A percentile compares a stretch with the other conserved stretches of the same genome.
These are phyloP conservation scores for Ophioninae sp. DNA, from an alignment of 2,888 invertebrate species.

Conservation along the genomic window DNA sequence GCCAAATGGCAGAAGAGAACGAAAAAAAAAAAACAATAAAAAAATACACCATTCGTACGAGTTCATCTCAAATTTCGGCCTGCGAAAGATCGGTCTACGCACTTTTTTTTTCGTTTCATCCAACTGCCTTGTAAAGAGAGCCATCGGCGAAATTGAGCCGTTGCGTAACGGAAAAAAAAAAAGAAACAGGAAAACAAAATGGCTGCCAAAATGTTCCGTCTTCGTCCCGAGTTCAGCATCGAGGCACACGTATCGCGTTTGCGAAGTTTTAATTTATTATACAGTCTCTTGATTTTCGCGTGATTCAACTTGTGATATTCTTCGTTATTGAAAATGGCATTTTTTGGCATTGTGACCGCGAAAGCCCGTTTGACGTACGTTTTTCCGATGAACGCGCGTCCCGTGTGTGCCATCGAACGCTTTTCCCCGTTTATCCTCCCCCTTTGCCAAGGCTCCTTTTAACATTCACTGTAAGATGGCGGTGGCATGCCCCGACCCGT, in stretches of 20 bases:
- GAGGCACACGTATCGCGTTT: slow-evolving; percentile 1
- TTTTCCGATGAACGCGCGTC: neutral
- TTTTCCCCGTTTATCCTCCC: neutral
- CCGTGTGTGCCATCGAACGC: neutral
- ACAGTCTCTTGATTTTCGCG: slow-evolving; percentile 4
- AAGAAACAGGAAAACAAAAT: neutral
- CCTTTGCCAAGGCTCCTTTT: slow-evolving; percentile 62
- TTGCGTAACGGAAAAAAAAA: slow-evolving; percentile 17
- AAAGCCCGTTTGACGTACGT: neutral
- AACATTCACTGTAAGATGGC: slow-evolving; percentile 86
- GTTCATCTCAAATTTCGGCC: slow-evolving; percentile 63
- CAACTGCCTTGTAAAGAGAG: neutral
- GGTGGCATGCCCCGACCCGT: slow-evolving; percentile 83
- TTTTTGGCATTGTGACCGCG: neutral
- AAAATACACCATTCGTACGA: slow-evolving; percentile 20
- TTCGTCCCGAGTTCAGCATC: slow-evolving; percentile 3
- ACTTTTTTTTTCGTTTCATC: slow-evolving; percentile 9
- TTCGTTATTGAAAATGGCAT: neutral
- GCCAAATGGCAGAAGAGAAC: neutral
- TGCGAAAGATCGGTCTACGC: slow-evolving; percentile 57
- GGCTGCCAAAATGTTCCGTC: neutral
- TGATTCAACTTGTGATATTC: neutral
- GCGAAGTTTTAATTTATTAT: slow-evolving; percentile 9
- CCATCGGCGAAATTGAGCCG: slow-evolving; percentile 38
- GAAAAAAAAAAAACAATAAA: slow-evolving; percentile 18